phyloP scores from a whole-genome alignment of 2,797 vertebrate genomes.

The Borostomias antarcticus region DNA sequence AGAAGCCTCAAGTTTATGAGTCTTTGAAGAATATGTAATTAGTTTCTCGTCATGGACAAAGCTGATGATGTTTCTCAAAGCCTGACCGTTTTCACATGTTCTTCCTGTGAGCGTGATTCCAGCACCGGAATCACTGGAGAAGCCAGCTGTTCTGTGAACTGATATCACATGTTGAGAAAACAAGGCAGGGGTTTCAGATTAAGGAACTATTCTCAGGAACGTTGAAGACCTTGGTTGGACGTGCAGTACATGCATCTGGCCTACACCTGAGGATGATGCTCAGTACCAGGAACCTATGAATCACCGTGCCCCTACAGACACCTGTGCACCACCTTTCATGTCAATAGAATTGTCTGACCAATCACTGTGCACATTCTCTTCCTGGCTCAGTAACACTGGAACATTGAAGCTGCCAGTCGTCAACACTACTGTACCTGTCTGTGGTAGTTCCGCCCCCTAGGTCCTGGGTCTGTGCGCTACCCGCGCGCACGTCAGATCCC shows the following conservation, averaged over 20 bases:
- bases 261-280: constrained; percentile 46
- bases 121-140: not conserved
- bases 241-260: constrained; percentile 40
- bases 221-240: not conserved
- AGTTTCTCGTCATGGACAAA: too few species aligned
- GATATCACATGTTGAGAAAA: constrained; percentile 6
- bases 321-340: too few species aligned
- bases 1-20: too few species aligned
- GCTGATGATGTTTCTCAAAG: not conserved
- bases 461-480: not conserved
- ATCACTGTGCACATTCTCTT: not conserved
- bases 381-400: not conserved
- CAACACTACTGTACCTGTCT: too few species aligned
- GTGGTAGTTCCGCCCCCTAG: not conserved
- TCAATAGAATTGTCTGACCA: not conserved
- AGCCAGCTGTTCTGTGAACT: constrained; percentile 3
- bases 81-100: constrained; percentile 13
- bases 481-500: not conserved
- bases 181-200: not conserved
- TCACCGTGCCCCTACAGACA: constrained; percentile 23
- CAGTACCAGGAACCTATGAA: constrained; percentile 46
- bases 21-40: too few species aligned
- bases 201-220: not conserved
- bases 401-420: too few species aligned
- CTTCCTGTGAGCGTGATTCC: not conserved